A percentile compares a stretch with the other conserved stretches of the same genome.
phyloP scores from a whole-genome alignment of 2,888 invertebrate species.

The Aquatica leii region DNA sequence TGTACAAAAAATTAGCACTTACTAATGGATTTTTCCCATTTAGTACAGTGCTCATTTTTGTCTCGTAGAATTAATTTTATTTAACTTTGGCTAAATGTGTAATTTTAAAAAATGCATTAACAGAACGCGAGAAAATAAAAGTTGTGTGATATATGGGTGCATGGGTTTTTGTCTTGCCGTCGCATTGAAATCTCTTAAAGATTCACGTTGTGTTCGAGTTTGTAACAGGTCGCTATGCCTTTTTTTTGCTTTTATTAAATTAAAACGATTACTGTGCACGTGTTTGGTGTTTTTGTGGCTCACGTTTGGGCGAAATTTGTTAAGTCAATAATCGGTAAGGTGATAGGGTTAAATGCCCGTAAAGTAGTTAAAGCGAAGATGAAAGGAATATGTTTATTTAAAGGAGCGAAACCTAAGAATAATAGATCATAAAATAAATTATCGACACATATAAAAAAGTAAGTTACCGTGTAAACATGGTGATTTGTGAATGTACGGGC shows the following conservation, averaged over 20 bases:
- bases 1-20: no score
- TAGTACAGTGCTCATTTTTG: no score
- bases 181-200: slow-evolving; percentile 42
- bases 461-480: slow-evolving; percentile 59
- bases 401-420: slow-evolving; percentile 11
- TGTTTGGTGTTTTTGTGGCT: background rate
- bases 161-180: slow-evolving; percentile 44
- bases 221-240: background rate
- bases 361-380: slow-evolving; percentile 15
- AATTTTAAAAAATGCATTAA: no score
- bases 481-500: slow-evolving; percentile 43
- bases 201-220: slow-evolving; percentile 7
- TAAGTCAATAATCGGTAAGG: no score
- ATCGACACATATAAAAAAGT: slow-evolving; percentile 35
- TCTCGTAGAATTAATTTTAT: no score
- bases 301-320: background rate
- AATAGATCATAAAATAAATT: slow-evolving; percentile 30
- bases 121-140: no score
- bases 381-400: slow-evolving; percentile 7
- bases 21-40: no score
- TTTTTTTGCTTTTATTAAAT: slow-evolving; percentile 9
- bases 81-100: no score
- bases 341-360: slow-evolving; percentile 18
- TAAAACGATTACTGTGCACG: slow-evolving; percentile 9
- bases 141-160: slow-evolving; percentile 10